Base-by-base conservation (phyloP, 2,888 invertebrate genomes). In the Dioctria rufipes region DNA sequence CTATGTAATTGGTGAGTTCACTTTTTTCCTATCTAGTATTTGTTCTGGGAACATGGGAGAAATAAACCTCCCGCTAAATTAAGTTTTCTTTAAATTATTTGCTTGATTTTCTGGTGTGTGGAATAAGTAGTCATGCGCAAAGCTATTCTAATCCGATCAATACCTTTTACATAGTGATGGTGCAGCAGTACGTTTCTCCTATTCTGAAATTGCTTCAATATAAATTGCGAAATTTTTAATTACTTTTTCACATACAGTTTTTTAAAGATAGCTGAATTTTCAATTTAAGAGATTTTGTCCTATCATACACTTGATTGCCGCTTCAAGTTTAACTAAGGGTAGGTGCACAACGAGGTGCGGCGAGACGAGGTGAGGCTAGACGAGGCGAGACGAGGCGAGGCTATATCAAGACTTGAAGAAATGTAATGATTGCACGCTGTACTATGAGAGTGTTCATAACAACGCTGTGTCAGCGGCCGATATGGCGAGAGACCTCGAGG, bases 61-160 rank as follows among this genome's bases (percentile, higher is more conserved):
- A 77, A 63, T 77, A 77, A 77, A 77, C 61, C 77, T 77, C 63
- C 46, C 78, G 66, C 71, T 61, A 71, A 71, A 81, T 81, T 77
- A 63, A 81, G 63, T 78, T 78, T 81, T 60, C 69, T 81, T 81
- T 78, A 81, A 79, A 81, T 79, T 71, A 81, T 81, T 46, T 79
- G 67, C 78, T 78, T 79, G 81, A 78, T 73, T 71, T 73, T 79
- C 43, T 42, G 49, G 37, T 73, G 58, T 71, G 40, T 54, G 54
- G 37, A 37, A 4, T 65, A 58, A 25, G 11, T 11, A 73, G 51
- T 81, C 79, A 79, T 79, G 81, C 81, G 79, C 79, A 79, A 43
- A 66, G 13, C 66, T 37, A 43, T 43, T 61, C n/a, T 5, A 49
- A 46, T 5, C 9, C 61, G 63, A 77, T 77, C 77, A 46, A 77